Percentiles rank a stretch among this genome's conserved stretches.
Conservation (phyloP, 1,140 invertebrate genomes). For the Drosophila mojavensis region DNA sequence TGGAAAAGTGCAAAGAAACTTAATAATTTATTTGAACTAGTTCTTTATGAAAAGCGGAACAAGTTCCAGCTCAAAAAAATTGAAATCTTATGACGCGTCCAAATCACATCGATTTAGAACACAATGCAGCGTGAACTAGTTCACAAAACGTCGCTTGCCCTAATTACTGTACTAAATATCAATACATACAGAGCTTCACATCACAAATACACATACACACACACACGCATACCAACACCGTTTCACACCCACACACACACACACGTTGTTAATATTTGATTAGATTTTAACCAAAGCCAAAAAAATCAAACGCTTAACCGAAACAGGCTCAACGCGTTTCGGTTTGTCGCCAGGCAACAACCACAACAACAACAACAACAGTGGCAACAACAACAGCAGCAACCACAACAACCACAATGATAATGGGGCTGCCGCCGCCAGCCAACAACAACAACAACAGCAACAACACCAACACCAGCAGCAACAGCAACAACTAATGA, state of each 20-base stretch:
- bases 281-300: slow-evolving; percentile 70
- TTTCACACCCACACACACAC: slow-evolving; percentile 38
- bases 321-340: slow-evolving; percentile 83
- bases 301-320: slow-evolving; percentile 74
- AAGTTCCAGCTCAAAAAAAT: not conserved
- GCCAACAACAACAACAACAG: slow-evolving; percentile 61
- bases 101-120: not conserved
- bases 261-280: slow-evolving; percentile 49
- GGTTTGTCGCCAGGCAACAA: slow-evolving; percentile 67
- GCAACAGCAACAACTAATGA: slow-evolving; percentile 68
- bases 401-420: slow-evolving; percentile 50
- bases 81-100: not conserved
- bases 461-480: slow-evolving; percentile 65
- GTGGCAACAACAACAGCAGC: slow-evolving; percentile 31
- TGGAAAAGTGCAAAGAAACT: too few species aligned
- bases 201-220: slow-evolving; percentile 26
- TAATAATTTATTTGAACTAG: too few species aligned
- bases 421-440: slow-evolving; percentile 45
- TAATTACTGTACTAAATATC: slow-evolving; percentile 28
- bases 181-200: slow-evolving; percentile 40
- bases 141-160: slow-evolving; percentile 16
- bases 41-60: not conserved
- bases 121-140: slow-evolving; percentile 4
- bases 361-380: slow-evolving; percentile 38
- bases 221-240: slow-evolving; percentile 51